These are phyloP conservation scores for Epirrita christyi DNA, from an alignment of 2,888 invertebrate species.

Conservation along the genomic window DNA sequence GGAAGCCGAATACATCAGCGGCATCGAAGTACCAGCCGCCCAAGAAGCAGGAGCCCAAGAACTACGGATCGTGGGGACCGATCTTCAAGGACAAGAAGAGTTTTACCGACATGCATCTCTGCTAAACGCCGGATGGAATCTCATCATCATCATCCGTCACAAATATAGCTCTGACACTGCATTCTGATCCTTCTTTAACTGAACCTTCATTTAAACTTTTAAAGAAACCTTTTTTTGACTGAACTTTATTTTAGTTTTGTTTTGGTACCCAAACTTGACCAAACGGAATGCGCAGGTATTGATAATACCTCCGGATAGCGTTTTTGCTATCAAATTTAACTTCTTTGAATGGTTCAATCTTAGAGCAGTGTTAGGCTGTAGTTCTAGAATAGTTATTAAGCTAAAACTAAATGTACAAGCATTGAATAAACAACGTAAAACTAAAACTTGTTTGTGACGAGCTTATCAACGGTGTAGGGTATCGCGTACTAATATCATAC, in stretches of 20 bases:
- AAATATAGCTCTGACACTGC: slow-evolving; percentile 33
- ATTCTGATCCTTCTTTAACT: slow-evolving; percentile 9
- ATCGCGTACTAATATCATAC: slow-evolving; percentile 51
- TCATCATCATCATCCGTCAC: slow-evolving; percentile 53
- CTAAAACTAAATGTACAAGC: slow-evolving; percentile 50
- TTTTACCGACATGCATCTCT: slow-evolving; percentile 89
- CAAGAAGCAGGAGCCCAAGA: slow-evolving; percentile 72
- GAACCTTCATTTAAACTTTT: background rate
- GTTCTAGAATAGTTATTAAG: slow-evolving; percentile 41
- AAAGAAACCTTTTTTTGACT: background rate
- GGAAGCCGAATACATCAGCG: slow-evolving; percentile 57
- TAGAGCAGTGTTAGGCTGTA: background rate
- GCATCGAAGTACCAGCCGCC: slow-evolving; percentile 64
- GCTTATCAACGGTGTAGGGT: slow-evolving; percentile 51
- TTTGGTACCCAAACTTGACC: background rate
- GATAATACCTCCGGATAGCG: background rate
- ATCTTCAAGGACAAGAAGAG: slow-evolving; percentile 90
- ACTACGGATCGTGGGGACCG: slow-evolving; percentile 89
- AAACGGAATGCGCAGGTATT: background rate
- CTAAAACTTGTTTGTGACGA: slow-evolving; percentile 51
- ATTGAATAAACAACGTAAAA: slow-evolving; percentile 45
- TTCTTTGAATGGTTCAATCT: background rate
- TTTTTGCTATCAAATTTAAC: background rate
- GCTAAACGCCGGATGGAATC: slow-evolving; percentile 67
- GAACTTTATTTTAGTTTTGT: background rate